Percentiles rank a stretch among this genome's conserved stretches.
Conservation (phyloP, 2,888 invertebrate species). For the Thera britannica region DNA sequence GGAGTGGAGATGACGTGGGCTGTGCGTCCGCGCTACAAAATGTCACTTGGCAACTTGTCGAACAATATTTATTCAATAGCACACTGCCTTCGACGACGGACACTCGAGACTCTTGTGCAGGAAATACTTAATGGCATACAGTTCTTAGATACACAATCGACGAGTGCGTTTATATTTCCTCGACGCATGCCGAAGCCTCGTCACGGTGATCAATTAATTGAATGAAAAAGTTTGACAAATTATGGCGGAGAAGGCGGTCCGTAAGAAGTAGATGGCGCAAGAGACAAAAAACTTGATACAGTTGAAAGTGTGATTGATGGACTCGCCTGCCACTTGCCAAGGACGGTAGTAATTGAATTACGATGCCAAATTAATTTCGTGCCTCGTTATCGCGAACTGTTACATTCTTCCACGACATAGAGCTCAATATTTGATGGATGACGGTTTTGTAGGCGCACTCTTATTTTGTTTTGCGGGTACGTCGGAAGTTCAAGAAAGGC, state of each 20-base stretch:
- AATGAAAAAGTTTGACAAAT: slow-evolving; percentile 79
- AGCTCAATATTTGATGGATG: slow-evolving; percentile 53
- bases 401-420: slow-evolving; percentile 51
- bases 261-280: slow-evolving; percentile 62
- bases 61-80: slow-evolving; percentile 81
- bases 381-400: slow-evolving; percentile 54
- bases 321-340: slow-evolving; percentile 65
- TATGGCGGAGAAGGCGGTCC: slow-evolving; percentile 65
- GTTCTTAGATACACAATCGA: slow-evolving; percentile 73
- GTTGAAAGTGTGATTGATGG: slow-evolving; percentile 82
- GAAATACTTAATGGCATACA: slow-evolving; percentile 80
- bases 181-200: slow-evolving; percentile 50
- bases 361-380: slow-evolving; percentile 64
- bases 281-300: slow-evolving; percentile 77
- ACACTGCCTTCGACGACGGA: slow-evolving; percentile 69
- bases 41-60: slow-evolving; percentile 80
- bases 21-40: slow-evolving; percentile 62
- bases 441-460: slow-evolving; percentile 44
- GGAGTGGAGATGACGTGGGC: slow-evolving; percentile 67
- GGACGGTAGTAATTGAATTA: slow-evolving; percentile 77
- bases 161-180: slow-evolving; percentile 71
- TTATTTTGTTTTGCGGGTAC: slow-evolving; percentile 48
- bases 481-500: slow-evolving; percentile 62
- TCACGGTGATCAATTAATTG: slow-evolving; percentile 72
- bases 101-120: slow-evolving; percentile 76